Base-by-base conservation (phyloP, 2,888 invertebrate species). In the Megaustenia siamemsis region DNA sequence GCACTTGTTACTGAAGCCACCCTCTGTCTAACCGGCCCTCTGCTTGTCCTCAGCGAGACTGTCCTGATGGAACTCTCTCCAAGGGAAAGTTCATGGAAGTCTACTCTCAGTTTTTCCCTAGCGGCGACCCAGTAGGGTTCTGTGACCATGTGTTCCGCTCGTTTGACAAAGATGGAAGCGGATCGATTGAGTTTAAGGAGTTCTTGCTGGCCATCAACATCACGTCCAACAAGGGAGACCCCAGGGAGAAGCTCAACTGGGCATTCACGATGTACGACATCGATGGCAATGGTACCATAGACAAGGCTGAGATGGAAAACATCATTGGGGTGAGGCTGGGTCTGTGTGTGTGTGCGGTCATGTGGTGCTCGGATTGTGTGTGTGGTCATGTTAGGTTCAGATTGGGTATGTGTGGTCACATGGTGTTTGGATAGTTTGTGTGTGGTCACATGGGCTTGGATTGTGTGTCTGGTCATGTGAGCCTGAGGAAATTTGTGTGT, bases 51-150 rank as follows among this genome's bases (percentile, higher is more conserved):
- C 96, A 98, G 98, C 97, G 98, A 97, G 98, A 99, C 95, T 99
- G 98, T 94, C 98, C 98, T 60, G 98, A 98, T 94, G 98, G 98
- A 90, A 96, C 98, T 93, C 95, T 99, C 93, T 98, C 98, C 85
- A 98, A 98, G 87, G 97, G 97, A 88, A 99, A 99, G 95, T 99
- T 99, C 95, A 97, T 98, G 94, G 98, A 99, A 95, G 98, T 99
- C 97, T 99, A 99, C 96, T 98, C 98, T 96, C 98, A 98, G 97
- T 98, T 99, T 96, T 99, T 99, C 95, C 98, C 98, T 63, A 97
- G 97, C 91, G 98, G 98, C 87, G 98, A 98, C 94, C 98, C 98
- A 56, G 98, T 98, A 94, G 98, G 98, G 95, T 99, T 99, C 95
- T 98, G 98, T 95, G 98, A 98, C 94, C 98, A 99, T 94, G 98